Evolutionary conservation across 2,113 vertebrate genomes (phyloP).

Genomic region (Eubucco bourcierii): DNA sequence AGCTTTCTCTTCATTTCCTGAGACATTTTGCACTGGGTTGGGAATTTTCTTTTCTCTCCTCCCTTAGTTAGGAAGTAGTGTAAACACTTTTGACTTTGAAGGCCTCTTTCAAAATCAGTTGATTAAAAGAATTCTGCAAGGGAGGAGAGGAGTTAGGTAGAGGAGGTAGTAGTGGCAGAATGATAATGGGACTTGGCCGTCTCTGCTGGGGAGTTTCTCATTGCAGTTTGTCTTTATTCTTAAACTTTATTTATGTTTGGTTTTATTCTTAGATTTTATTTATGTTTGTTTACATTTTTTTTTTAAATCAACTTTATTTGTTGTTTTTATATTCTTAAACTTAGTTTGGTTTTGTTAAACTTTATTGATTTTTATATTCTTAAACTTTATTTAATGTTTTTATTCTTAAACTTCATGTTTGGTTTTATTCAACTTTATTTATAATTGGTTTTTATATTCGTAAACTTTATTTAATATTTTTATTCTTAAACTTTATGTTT

Average conservation of each 20-base stretch:
- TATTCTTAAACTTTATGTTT: no score
- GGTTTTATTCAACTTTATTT: no score
- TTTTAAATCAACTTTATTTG: no score
- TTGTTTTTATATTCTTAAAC: no score
- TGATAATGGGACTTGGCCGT: background rate
- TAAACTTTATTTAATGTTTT: no score
- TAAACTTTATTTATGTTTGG: background rate
- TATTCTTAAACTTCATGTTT: no score
- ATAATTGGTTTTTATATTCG: no score
- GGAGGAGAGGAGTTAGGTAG: background rate
- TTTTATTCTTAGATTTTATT: no score
- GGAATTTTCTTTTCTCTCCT: slow-evolving; percentile 21
- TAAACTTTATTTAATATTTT: no score
- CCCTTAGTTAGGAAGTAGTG: slow-evolving; percentile 32
- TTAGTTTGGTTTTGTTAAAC: no score
- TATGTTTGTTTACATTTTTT: no score
- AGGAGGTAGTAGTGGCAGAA: background rate
- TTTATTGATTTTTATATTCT: no score
- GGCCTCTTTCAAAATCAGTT: background rate
- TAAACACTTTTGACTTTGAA: background rate
- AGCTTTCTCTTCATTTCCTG: slow-evolving; percentile 47
- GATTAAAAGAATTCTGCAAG: background rate
- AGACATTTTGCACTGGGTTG: slow-evolving; percentile 30
- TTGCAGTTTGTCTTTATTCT: background rate
- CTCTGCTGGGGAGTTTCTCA: background rate